Evolutionary conservation across 2,888 invertebrate species (phyloP).

Genomic region (Busseola fusca): DNA sequence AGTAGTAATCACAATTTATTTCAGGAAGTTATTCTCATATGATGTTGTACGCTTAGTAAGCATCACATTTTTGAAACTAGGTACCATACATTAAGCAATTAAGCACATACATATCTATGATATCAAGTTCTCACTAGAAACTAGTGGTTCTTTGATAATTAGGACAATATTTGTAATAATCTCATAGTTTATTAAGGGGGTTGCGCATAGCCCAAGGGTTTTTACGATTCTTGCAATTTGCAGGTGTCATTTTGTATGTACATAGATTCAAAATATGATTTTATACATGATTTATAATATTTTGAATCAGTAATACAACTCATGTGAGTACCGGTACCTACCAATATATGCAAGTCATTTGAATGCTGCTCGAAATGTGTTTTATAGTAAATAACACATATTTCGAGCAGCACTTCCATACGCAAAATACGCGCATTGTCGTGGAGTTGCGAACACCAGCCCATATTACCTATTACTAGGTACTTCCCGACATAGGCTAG

Average conservation of each 20-base stretch:
- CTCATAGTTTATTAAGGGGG: neutral
- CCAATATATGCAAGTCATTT: no score
- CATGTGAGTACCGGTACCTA: no score
- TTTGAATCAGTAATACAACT: neutral
- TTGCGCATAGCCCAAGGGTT: neutral
- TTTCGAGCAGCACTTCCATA: no score
- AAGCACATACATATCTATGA: neutral
- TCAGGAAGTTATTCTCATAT: no score
- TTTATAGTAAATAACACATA: no score
- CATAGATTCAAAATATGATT: neutral
- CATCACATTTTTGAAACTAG: neutral
- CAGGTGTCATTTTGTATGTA: neutral
- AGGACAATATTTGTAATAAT: constrained; percentile 3
- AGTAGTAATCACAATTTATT: no score
- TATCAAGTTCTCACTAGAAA: neutral
- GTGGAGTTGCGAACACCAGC: no score
- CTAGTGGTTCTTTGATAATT: neutral
- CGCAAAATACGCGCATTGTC: no score
- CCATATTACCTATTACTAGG: no score
- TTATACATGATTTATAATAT: neutral
- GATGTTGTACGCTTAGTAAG: neutral
- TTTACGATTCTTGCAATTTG: neutral
- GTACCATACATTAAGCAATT: neutral
- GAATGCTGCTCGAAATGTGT: no score
- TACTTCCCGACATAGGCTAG: no score